Conservation (phyloP, 2,888 invertebrate species). For the Chaetoderma sp. region DNA sequence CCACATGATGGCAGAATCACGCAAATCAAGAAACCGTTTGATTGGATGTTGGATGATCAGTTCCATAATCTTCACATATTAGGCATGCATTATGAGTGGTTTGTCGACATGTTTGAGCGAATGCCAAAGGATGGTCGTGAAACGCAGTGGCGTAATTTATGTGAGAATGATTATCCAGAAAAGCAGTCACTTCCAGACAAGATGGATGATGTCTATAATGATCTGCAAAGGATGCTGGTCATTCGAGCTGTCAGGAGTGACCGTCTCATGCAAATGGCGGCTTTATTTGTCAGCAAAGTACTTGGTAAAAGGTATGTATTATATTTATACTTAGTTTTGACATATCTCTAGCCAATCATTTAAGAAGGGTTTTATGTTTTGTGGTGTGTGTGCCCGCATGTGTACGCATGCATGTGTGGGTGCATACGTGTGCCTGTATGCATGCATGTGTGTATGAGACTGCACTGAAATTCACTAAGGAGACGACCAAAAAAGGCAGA, state of each 20-base stretch:
- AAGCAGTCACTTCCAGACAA: slow-evolving; percentile 64
- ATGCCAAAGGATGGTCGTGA: slow-evolving; percentile 68
- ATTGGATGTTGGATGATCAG: slow-evolving; percentile 70
- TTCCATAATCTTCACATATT: slow-evolving; percentile 68
- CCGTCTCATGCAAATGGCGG: slow-evolving; percentile 62
- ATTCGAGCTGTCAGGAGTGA: slow-evolving; percentile 66
- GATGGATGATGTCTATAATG: slow-evolving; percentile 60
- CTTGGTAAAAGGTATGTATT: slow-evolving; percentile 64
- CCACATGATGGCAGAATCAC: slow-evolving; percentile 54
- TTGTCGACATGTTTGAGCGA: slow-evolving; percentile 69
- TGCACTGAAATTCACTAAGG: too few species aligned
- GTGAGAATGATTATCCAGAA: slow-evolving; percentile 67
- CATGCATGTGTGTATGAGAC: too few species aligned
- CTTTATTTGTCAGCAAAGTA: slow-evolving; percentile 59
- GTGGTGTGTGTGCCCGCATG: not conserved
- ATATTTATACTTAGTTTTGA: not conserved
- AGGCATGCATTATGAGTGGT: slow-evolving; percentile 68
- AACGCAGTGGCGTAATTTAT: slow-evolving; percentile 67
- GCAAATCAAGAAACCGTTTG: slow-evolving; percentile 68
- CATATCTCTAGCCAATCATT: too few species aligned
- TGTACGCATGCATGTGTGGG: not conserved
- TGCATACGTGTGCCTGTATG: too few species aligned
- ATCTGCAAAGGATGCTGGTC: slow-evolving; percentile 66
- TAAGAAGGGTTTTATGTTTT: not conserved
- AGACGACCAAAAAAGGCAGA: too few species aligned